Evolutionary conservation across 2,113 vertebrate genomes (phyloP).

Genomic region (Australoheros scitulus): DNA sequence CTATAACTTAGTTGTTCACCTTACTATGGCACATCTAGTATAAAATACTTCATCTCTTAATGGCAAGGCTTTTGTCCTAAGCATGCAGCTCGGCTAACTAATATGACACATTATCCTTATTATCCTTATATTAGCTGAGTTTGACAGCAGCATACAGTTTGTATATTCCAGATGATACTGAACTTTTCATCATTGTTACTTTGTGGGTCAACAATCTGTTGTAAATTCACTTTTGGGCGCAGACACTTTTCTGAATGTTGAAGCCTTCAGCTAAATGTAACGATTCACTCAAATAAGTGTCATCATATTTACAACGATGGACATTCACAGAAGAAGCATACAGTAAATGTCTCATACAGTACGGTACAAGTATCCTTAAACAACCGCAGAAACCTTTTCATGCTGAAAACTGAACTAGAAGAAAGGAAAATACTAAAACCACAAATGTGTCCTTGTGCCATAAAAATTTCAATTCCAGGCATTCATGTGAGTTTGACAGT

Average conservation of each 20-base stretch:
- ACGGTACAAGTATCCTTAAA: neutral
- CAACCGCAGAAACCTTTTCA: neutral
- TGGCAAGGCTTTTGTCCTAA: neutral
- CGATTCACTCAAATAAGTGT: neutral
- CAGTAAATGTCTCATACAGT: neutral
- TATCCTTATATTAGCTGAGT: neutral
- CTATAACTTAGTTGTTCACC: too few relatives aligned
- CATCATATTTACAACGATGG: neutral
- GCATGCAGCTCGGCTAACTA: neutral
- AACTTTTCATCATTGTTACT: neutral
- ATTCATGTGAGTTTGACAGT: neutral
- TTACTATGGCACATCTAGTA: neutral
- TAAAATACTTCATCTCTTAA: neutral
- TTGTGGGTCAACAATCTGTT: neutral
- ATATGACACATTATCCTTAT: neutral
- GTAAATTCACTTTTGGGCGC: neutral
- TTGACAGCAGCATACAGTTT: neutral
- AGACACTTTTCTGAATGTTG: neutral
- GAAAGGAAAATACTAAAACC: constrained; percentile 24
- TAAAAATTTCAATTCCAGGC: constrained; percentile 12
- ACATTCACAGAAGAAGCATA: neutral
- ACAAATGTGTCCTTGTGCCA: constrained; percentile 18
- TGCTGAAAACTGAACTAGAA: neutral
- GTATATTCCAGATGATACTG: neutral
- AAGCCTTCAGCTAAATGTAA: neutral